Base-by-base conservation (phyloP, 2,888 invertebrate species). In the Dichetophora obliterata region DNA sequence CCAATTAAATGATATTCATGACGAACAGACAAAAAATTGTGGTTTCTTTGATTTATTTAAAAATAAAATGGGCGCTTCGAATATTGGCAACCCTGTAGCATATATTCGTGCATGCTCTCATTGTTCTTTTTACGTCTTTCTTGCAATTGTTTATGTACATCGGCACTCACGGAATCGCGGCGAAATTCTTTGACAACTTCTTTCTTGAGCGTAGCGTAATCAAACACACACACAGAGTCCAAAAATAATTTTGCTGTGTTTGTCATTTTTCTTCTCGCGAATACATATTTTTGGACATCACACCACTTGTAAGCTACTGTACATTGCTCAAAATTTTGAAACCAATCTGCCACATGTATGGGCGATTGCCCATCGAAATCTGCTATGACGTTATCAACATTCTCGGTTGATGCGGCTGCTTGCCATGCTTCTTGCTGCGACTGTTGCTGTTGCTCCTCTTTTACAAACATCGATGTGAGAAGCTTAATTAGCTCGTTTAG, bases 41-140 rank as follows among this genome's bases (percentile, higher is more conserved):
- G n/a, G n/a, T n/a, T n/a, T n/a, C n/a, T n/a, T n/a, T n/a, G n/a
- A n/a, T n/a, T n/a, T n/a, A n/a, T n/a, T n/a, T n/a, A n/a, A n/a
- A n/a, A n/a, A n/a, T n/a, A n/a, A n/a, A n/a, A n/a, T n/a, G n/a
- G n/a, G n/a, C n/a, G n/a, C n/a, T n/a, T n/a, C n/a, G n/a, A n/a
- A n/a, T n/a, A n/a, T n/a, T n/a, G n/a, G n/a, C n/a, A n/a, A n/a
- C n/a, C n/a, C n/a, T n/a, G n/a, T 14, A 78, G 70, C 11, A 79
- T 63, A 31, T 75, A 79, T 50, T 79, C 79, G 1, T 73, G 75
- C 31, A 74, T 73, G 57, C 24, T 11, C 61, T 75, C 79, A 52
- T 27, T 68, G 50, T 75, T 72, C 9, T 43, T 61, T 63, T 75
- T 78, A 43, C 68, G 72, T 11, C 72, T 14, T 2, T 76, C 59